Evolutionary conservation across 2,888 invertebrate species (phyloP).

Genomic region (Melanargia galathea): DNA sequence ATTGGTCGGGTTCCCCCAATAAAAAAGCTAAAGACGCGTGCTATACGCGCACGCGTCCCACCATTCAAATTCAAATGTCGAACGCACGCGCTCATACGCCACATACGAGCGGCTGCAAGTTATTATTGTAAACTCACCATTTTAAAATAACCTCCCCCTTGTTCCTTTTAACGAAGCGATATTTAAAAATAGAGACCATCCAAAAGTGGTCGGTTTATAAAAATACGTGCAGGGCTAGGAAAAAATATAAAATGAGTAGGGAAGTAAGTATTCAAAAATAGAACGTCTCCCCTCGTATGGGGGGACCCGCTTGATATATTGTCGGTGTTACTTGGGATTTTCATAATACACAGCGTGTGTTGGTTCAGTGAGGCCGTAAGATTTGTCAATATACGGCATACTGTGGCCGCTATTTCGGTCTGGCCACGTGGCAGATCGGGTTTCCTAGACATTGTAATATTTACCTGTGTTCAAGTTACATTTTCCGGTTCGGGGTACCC

Average conservation of each 20-base stretch:
- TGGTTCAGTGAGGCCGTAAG: slow-evolving; percentile 77
- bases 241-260: slow-evolving; percentile 79
- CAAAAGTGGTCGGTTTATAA: slow-evolving; percentile 59
- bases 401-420: slow-evolving; percentile 76
- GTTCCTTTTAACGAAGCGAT: slow-evolving; percentile 28
- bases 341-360: slow-evolving; percentile 80
- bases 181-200: slow-evolving; percentile 40
- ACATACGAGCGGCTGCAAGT: slow-evolving; percentile 70
- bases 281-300: slow-evolving; percentile 70
- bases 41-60: slow-evolving; percentile 61
- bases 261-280: slow-evolving; percentile 81
- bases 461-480: slow-evolving; percentile 64
- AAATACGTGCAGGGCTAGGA: slow-evolving; percentile 68
- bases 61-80: slow-evolving; percentile 73
- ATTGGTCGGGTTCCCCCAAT: slow-evolving; percentile 70
- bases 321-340: slow-evolving; percentile 78
- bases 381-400: slow-evolving; percentile 77
- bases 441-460: slow-evolving; percentile 68
- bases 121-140: slow-evolving; percentile 68
- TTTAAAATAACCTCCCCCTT: slow-evolving; percentile 54
- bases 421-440: slow-evolving; percentile 70
- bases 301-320: slow-evolving; percentile 78
- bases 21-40: slow-evolving; percentile 79
- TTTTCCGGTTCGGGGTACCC: slow-evolving; percentile 49
- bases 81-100: slow-evolving; percentile 70